Evolutionary conservation across 2,888 invertebrate species (phyloP).

Genomic region (Thereva nobilitata): DNA sequence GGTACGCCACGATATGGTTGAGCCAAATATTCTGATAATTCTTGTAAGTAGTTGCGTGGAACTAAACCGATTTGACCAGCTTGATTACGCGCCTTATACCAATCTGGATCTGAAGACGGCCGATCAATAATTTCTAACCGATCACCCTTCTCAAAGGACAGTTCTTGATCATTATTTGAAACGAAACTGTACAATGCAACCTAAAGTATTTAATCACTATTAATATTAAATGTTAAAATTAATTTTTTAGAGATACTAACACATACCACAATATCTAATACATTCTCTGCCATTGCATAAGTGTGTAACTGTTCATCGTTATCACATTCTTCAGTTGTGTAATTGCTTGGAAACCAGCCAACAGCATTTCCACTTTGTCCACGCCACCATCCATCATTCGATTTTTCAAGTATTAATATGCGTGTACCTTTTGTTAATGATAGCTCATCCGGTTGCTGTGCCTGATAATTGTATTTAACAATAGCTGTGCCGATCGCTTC

Average conservation of each 20-base stretch:
- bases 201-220: conserved; percentile 49
- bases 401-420: conserved; percentile 95
- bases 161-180: conserved; percentile 92
- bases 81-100: conserved; percentile 92
- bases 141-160: conserved; percentile 97
- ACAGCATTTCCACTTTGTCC: conserved; percentile 73
- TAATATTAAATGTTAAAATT: conserved; percentile 1
- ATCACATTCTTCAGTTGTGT: conserved; percentile 90
- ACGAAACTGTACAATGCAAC: conserved; percentile 92
- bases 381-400: conserved; percentile 99
- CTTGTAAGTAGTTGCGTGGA: conserved; percentile 92
- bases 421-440: conserved; percentile 92
- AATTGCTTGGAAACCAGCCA: conserved; percentile 97
- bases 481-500: conserved; percentile 87
- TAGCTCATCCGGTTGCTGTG: conserved; percentile 95
- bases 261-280: conserved; percentile 87
- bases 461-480: conserved; percentile 94
- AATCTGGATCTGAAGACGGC: conserved; percentile 96
- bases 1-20: conserved; percentile 73
- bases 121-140: conserved; percentile 94
- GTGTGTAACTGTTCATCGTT: conserved; percentile 86
- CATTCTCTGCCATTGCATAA: conserved; percentile 92
- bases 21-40: conserved; percentile 85
- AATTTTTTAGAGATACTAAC: not conserved
- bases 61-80: conserved; percentile 93